Evolutionary conservation across 1,140 invertebrate genomes (phyloP).

Genomic region (Hypothenemus hampei): DNA sequence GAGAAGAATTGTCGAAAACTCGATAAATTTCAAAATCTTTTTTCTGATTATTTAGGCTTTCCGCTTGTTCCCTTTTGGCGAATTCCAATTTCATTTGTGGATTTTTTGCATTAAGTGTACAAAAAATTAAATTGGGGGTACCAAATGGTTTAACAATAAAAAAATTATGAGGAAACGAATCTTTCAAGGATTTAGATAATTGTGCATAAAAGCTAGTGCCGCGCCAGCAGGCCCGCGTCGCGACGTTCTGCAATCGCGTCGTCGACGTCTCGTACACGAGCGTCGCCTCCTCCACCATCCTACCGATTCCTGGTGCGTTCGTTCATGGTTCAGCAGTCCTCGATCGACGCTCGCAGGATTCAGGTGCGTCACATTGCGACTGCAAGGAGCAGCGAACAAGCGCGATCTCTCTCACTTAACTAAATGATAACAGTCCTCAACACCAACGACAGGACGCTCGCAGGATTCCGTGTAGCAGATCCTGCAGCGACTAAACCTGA

Average conservation of each 20-base stretch:
- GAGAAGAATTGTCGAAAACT: too few relatives aligned
- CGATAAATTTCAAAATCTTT: too few relatives aligned
- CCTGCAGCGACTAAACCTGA: constrained; percentile 6
- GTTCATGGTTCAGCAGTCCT: too few relatives aligned
- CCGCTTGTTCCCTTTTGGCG: too few relatives aligned
- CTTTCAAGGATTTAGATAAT: constrained; percentile 1
- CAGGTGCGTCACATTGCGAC: constrained; percentile 12
- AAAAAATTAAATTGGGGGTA: too few relatives aligned
- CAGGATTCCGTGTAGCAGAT: constrained; percentile 4
- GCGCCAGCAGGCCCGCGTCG: constrained; percentile 3
- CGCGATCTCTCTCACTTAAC: not conserved
- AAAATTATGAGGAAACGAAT: too few relatives aligned
- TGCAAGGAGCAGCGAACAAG: constrained; percentile 7
- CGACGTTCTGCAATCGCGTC: constrained; percentile 16
- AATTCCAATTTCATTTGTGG: too few relatives aligned
- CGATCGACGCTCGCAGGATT: constrained; percentile 16
- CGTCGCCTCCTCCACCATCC: not conserved
- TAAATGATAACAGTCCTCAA: constrained; percentile 10
- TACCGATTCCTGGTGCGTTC: constrained; percentile 4
- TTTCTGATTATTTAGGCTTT: too few relatives aligned
- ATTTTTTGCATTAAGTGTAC: too few relatives aligned
- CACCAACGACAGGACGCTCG: too few relatives aligned
- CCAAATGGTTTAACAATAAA: too few relatives aligned
- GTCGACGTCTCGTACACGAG: constrained; percentile 16
- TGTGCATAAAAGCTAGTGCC: constrained; percentile 10